These are phyloP conservation scores for Pelecanus crispus DNA, from an alignment of 2,113 vertebrate species.

Conservation along the genomic window DNA sequence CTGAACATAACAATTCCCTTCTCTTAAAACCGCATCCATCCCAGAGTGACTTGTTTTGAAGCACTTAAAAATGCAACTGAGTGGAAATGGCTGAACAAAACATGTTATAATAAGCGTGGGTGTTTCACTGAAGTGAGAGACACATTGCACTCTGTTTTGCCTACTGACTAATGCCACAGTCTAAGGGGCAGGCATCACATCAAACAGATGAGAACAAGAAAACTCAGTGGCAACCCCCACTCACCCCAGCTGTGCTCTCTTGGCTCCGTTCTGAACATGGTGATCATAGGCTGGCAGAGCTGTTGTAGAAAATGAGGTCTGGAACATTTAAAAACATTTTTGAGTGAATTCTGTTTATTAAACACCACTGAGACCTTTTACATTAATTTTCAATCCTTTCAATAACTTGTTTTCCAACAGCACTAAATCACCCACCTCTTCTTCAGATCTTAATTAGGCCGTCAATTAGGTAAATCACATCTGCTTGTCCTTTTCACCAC, in stretches of 20 bases:
- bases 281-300: conserved; percentile 22
- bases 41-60: neutral
- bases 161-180: neutral
- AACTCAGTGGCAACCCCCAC: neutral
- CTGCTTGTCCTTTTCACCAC: conserved; percentile 57
- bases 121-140: neutral
- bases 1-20: neutral
- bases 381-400: conserved; percentile 58
- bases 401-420: conserved; percentile 63
- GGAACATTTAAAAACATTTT: conserved; percentile 42
- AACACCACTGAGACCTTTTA: conserved; percentile 55
- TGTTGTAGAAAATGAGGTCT: conserved; percentile 38
- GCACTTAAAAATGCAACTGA: neutral
- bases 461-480: conserved; percentile 64
- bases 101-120: neutral
- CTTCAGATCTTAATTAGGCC: conserved; percentile 58
- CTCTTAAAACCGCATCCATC: neutral
- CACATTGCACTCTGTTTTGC: neutral
- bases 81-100: neutral
- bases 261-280: neutral
- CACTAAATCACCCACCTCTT: conserved; percentile 60
- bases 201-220: neutral
- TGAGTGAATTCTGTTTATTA: conserved; percentile 52
- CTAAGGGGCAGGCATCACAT: neutral
- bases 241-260: conserved; percentile 51